phyloP scores from a whole-genome alignment of 2,888 invertebrate genomes.

The Deilephila elpenor region DNA sequence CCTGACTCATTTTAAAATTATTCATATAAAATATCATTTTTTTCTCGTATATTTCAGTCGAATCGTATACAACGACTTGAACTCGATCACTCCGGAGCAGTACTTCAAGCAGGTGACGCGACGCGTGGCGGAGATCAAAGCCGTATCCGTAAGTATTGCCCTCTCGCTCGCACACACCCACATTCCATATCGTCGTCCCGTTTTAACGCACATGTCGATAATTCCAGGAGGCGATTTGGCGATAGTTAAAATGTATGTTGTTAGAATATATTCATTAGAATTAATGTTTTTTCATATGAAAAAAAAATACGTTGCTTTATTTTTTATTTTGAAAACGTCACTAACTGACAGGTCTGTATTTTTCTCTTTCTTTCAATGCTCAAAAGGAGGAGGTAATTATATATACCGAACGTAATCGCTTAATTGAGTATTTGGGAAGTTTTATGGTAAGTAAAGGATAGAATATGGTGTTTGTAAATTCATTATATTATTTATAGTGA shows the following conservation, averaged over 20 bases:
- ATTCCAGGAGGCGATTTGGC: constrained; percentile 61
- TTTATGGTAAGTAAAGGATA: constrained; percentile 71
- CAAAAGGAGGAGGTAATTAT: constrained; percentile 83
- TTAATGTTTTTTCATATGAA: constrained; percentile 34
- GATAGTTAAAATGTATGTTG: constrained; percentile 60
- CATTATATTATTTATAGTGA: constrained; percentile 43
- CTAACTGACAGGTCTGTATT: constrained; percentile 79
- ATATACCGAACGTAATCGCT: constrained; percentile 66
- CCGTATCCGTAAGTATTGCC: constrained; percentile 90
- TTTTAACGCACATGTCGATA: constrained; percentile 46
- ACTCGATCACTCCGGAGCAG: constrained; percentile 96
- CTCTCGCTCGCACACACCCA: constrained; percentile 44
- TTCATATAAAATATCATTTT: constrained; percentile 27
- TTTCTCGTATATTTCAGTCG: constrained; percentile 84
- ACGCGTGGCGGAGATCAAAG: constrained; percentile 94
- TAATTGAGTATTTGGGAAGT: constrained; percentile 65
- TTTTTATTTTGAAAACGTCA: constrained; percentile 69
- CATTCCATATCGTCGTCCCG: constrained; percentile 43
- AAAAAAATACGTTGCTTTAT: constrained; percentile 36
- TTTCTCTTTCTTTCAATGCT: constrained; percentile 80
- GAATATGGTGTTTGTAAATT: constrained; percentile 73
- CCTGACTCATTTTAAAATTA: no score
- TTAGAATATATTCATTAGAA: constrained; percentile 46
- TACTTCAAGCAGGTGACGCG: constrained; percentile 97
- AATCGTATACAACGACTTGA: constrained; percentile 95